A percentile compares a stretch with the other conserved stretches of the same genome.
Conservation (phyloP, 2,113 vertebrate species). For the Microcebus murinus region DNA sequence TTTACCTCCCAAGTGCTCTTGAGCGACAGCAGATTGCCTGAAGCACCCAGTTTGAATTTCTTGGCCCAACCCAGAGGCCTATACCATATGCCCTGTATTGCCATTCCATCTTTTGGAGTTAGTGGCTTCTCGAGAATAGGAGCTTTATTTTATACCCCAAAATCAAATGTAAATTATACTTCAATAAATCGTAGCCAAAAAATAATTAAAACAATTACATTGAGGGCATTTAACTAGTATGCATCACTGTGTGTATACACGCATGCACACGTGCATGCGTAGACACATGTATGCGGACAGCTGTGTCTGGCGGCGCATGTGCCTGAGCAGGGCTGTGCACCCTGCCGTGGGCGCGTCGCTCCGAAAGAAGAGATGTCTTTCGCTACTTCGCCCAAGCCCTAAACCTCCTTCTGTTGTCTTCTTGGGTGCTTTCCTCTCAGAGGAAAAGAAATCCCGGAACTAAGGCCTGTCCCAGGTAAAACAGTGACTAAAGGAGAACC, state of each 20-base stretch:
- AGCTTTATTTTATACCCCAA: slow-evolving; percentile 2
- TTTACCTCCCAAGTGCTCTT: not conserved
- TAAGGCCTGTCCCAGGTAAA: not conserved
- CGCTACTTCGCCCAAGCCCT: not conserved
- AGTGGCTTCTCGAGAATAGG: not conserved
- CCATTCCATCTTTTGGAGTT: not conserved
- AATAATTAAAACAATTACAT: not conserved
- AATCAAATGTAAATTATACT: not conserved
- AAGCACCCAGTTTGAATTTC: not conserved
- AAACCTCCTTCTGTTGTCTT: not conserved
- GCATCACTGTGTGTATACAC: not conserved
- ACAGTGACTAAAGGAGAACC: not conserved
- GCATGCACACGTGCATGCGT: not conserved
- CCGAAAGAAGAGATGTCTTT: not conserved
- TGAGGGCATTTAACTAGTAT: not conserved
- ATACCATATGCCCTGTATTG: not conserved
- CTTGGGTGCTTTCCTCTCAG: not conserved
- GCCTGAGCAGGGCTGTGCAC: no score
- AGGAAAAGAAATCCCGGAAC: not conserved
- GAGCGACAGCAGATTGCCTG: not conserved
- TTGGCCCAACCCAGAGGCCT: not conserved
- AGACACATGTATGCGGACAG: not conserved
- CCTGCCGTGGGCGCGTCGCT: not conserved
- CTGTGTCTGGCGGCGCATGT: not conserved
- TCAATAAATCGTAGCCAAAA: not conserved